These are phyloP conservation scores for Cryptocephalus moraei DNA, from an alignment of 2,888 invertebrate genomes.

Conservation along the genomic window DNA sequence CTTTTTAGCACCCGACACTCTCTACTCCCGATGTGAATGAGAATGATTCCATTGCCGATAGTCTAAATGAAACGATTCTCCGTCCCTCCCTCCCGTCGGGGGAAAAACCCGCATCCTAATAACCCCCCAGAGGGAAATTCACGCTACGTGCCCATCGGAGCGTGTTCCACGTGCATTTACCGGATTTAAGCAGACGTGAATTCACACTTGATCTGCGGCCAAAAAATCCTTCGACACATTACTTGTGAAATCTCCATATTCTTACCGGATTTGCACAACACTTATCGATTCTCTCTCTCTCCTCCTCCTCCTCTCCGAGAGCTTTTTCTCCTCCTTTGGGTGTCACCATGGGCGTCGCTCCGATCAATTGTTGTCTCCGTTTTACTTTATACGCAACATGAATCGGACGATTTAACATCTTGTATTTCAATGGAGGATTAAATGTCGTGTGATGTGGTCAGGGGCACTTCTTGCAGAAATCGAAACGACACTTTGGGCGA, in stretches of 20 bases:
- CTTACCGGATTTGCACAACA: slow-evolving; percentile 23
- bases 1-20: too few relatives aligned
- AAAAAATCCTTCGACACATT: slow-evolving; percentile 17
- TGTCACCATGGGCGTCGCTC: background rate
- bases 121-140: background rate
- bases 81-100: too few relatives aligned
- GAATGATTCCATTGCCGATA: too few relatives aligned
- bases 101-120: background rate
- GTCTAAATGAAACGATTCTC: too few relatives aligned
- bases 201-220: slow-evolving; percentile 21
- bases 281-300: slow-evolving; percentile 12
- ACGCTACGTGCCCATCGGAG: background rate
- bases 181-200: slow-evolving; percentile 21
- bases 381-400: too few relatives aligned
- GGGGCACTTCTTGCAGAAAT: too few relatives aligned
- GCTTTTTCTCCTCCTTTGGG: background rate
- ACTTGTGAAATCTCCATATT: slow-evolving; percentile 22
- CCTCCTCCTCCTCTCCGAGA: background rate
- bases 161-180: background rate
- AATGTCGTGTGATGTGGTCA: too few relatives aligned
- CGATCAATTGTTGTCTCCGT: background rate
- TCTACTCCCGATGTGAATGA: too few relatives aligned
- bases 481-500: too few relatives aligned
- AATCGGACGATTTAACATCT: too few relatives aligned
- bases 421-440: too few relatives aligned